Percentiles rank a stretch among this genome's conserved stretches.
Conservation (phyloP, 2,888 invertebrate species). For the Cataglyphis altisquamis region DNA sequence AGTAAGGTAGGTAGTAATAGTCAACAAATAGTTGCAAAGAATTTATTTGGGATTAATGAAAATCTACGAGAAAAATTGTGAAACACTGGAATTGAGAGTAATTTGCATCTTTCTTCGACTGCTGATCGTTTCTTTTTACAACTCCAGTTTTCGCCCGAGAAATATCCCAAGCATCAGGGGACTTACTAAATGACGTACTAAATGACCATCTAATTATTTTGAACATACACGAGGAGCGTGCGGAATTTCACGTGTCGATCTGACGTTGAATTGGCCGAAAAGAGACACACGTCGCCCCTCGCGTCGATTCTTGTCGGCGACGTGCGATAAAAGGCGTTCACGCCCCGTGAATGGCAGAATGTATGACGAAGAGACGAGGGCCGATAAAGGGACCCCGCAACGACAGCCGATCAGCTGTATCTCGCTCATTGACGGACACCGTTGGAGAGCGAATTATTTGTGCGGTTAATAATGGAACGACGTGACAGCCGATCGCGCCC, state of each 20-base stretch:
- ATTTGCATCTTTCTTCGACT: background rate
- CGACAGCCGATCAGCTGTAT: constrained; percentile 58
- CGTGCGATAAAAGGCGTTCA: constrained; percentile 73
- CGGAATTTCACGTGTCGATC: constrained; percentile 14
- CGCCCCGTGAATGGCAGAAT: constrained; percentile 69
- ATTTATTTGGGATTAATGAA: background rate
- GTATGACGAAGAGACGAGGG: constrained; percentile 70
- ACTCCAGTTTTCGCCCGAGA: background rate
- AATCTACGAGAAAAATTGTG: background rate
- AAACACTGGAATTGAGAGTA: background rate
- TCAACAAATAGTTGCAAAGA: too few species aligned
- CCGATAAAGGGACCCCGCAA: constrained; percentile 66
- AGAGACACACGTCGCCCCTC: constrained; percentile 55
- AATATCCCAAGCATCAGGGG: background rate
- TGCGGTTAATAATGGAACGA: constrained; percentile 70
- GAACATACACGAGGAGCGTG: background rate
- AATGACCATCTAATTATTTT: constrained; percentile 26
- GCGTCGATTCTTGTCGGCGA: constrained; percentile 68
- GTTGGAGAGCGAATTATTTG: constrained; percentile 69
- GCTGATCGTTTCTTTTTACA: too few species aligned
- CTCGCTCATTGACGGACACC: constrained; percentile 62
- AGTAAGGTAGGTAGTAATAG: background rate
- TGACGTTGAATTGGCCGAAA: constrained; percentile 44
- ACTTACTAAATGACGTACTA: background rate
- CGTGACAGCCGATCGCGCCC: constrained; percentile 49